phyloP scores from a whole-genome alignment of 2,797 vertebrate species.

The Pipistrellus kuhlii region DNA sequence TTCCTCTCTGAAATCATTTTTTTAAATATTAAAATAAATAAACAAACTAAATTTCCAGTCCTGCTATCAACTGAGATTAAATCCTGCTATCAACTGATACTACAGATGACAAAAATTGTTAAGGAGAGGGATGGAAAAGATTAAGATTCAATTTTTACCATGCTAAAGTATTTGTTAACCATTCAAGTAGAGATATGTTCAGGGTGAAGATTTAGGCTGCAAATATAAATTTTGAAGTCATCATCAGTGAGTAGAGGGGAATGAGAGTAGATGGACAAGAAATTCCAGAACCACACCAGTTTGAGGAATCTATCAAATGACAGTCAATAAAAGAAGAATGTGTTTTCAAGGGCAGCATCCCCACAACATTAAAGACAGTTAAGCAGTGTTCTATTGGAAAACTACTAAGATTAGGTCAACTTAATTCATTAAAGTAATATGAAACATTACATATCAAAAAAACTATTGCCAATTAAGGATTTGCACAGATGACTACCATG shows the following conservation, averaged over 20 bases:
- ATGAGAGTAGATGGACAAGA: not conserved
- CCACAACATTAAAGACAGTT: constrained; percentile 19
- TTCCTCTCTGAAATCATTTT: too few species aligned
- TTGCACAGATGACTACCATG: not conserved
- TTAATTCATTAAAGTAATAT: constrained; percentile 48
- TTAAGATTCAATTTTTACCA: not conserved
- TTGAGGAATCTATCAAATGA: not conserved
- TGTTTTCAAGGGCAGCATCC: not conserved
- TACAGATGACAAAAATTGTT: not conserved
- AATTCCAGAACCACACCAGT: not conserved
- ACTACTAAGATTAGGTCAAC: not conserved
- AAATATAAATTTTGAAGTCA: constrained; percentile 49
- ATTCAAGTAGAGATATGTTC: not conserved
- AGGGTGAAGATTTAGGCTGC: not conserved
- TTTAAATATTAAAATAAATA: not conserved
- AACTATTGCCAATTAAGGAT: not conserved
- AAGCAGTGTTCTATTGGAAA: not conserved
- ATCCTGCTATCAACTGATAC: not conserved
- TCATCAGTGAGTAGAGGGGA: not conserved
- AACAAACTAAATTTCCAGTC: constrained; percentile 34
- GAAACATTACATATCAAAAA: constrained; percentile 18
- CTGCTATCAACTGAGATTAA: not conserved
- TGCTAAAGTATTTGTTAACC: not conserved
- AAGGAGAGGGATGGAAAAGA: not conserved
- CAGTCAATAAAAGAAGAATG: not conserved